A percentile compares a stretch with the other conserved stretches of the same genome.
Evolutionary conservation across 1,140 invertebrate species (phyloP).

Genomic region (Aplysia californica): DNA sequence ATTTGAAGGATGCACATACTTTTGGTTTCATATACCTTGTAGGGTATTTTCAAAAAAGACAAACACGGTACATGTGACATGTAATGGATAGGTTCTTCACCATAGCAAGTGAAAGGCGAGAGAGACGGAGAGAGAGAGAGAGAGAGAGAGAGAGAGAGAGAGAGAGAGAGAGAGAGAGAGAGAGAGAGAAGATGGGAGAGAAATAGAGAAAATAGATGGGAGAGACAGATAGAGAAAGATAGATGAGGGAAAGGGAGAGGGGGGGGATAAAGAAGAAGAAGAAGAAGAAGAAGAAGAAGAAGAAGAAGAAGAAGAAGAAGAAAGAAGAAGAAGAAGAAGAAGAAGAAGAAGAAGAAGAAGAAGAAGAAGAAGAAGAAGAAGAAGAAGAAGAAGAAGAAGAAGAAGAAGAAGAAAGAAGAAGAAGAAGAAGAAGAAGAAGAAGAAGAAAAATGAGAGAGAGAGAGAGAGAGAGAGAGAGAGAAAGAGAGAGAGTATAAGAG

Average conservation of each 20-base stretch:
- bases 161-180: not conserved
- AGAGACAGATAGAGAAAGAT: not conserved
- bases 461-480: not conserved
- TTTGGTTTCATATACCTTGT: no score
- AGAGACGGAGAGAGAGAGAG: not conserved
- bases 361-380: no score
- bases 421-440: not conserved
- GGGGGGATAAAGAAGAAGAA: not conserved
- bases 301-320: not conserved
- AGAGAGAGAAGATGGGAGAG: not conserved
- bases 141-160: no score
- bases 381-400: not conserved
- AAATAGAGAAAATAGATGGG: not conserved
- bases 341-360: no score
- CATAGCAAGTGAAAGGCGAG: not conserved
- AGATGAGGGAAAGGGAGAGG: no score
- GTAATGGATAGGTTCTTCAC: not conserved
- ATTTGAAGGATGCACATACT: no score
- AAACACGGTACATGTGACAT: no score
- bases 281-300: no score
- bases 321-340: no score
- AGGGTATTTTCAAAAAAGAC: no score
- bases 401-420: not conserved
- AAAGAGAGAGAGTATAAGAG: not conserved
- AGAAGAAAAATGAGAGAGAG: no score